phyloP scores from a whole-genome alignment of 2,797 vertebrate genomes.

The Acomys russatus region DNA sequence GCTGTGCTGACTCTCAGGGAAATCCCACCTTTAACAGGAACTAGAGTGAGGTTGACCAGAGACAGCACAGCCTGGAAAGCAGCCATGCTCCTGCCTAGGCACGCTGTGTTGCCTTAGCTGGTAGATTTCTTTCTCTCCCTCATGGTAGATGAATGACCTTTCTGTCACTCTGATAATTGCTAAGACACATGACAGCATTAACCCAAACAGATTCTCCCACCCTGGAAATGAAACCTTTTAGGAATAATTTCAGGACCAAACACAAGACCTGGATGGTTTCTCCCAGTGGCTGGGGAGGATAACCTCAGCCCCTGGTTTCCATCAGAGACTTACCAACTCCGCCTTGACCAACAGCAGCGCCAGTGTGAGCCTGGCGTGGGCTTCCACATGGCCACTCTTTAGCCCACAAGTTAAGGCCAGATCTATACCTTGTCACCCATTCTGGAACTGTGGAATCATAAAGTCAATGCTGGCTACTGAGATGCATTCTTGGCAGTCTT shows the following conservation, averaged over 20 bases:
- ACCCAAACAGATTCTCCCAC: not conserved
- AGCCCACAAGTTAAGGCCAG: not conserved
- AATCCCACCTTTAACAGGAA: not conserved
- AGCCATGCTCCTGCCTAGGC: not conserved
- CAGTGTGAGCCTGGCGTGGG: not conserved
- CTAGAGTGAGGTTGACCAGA: not conserved
- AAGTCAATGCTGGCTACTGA: no score
- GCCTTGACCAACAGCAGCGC: not conserved
- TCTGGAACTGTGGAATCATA: not conserved
- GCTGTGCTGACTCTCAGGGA: not conserved
- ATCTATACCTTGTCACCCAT: not conserved
- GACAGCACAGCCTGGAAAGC: not conserved
- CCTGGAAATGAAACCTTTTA: conserved; percentile 19
- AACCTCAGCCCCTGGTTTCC: not conserved
- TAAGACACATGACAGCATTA: not conserved
- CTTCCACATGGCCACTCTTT: not conserved
- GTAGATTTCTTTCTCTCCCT: not conserved
- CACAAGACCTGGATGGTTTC: not conserved
- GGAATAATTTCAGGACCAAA: not conserved
- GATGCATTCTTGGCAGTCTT: not conserved
- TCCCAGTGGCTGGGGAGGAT: not conserved
- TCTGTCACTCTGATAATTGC: not conserved
- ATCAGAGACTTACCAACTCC: not conserved
- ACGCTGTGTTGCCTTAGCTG: not conserved
- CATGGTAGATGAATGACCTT: not conserved